These are phyloP conservation scores for Cephus pulcher DNA, from an alignment of 2,888 invertebrate species.

Conservation along the genomic window DNA sequence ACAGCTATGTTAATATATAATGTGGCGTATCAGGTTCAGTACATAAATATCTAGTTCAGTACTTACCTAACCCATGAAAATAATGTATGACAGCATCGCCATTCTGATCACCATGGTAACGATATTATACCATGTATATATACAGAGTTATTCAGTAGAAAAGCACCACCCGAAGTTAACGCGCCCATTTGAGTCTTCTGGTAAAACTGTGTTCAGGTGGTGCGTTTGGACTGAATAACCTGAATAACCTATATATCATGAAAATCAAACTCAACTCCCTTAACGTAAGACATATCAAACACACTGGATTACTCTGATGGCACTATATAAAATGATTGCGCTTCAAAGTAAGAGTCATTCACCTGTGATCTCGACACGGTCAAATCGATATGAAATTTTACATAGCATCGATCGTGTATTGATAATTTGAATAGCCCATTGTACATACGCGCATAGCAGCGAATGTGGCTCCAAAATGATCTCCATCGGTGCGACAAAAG, in stretches of 20 bases:
- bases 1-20: background rate
- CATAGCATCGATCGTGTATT: background rate
- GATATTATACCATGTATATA: background rate
- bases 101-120: background rate
- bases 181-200: too few species aligned
- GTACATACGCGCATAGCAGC: background rate
- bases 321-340: background rate
- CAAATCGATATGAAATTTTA: background rate
- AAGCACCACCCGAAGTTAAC: too few species aligned
- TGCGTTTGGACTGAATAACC: too few species aligned
- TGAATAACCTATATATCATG: background rate
- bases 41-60: background rate
- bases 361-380: background rate
- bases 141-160: too few species aligned
- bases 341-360: background rate
- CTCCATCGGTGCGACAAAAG: background rate
- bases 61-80: background rate
- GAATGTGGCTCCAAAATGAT: background rate
- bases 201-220: too few species aligned
- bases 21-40: background rate
- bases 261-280: background rate
- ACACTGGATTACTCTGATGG: background rate
- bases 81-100: background rate
- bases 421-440: background rate
- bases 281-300: background rate